Evolutionary conservation across 2,888 invertebrate genomes (phyloP).

Genomic region (Melanargia galathea): DNA sequence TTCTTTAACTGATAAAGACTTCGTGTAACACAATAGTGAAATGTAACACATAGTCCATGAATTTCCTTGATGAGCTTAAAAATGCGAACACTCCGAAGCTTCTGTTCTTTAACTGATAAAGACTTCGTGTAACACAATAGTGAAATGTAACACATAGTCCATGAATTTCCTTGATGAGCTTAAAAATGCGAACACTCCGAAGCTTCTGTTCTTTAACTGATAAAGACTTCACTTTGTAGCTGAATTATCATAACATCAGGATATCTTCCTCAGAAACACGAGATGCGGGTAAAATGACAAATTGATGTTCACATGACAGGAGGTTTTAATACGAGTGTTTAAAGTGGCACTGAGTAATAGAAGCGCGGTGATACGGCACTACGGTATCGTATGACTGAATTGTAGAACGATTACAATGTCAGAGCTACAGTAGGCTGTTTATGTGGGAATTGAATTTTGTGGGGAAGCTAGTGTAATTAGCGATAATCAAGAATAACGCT

Average conservation of each 20-base stretch:
- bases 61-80: too few relatives aligned
- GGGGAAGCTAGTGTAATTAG: conserved; percentile 16
- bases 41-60: too few relatives aligned
- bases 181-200: too few relatives aligned
- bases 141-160: too few relatives aligned
- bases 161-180: too few relatives aligned
- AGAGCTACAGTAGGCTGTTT: conserved; percentile 11
- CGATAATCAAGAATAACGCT: not conserved
- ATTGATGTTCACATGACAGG: conserved; percentile 63
- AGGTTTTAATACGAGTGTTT: conserved; percentile 55
- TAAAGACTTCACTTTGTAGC: not conserved
- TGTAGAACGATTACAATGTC: conserved; percentile 17
- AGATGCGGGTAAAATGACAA: conserved; percentile 73
- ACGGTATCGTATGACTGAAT: conserved; percentile 28
- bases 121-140: too few relatives aligned
- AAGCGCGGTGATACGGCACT: conserved; percentile 61
- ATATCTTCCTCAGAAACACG: conserved; percentile 37
- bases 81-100: too few relatives aligned
- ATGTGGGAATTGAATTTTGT: conserved; percentile 9
- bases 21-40: too few relatives aligned
- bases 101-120: too few relatives aligned
- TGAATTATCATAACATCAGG: not conserved
- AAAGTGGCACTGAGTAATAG: conserved; percentile 74
- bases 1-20: too few relatives aligned
- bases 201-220: too few relatives aligned